Conservation (phyloP, 1,140 invertebrate genomes). For the Drosophila kikkawai region DNA sequence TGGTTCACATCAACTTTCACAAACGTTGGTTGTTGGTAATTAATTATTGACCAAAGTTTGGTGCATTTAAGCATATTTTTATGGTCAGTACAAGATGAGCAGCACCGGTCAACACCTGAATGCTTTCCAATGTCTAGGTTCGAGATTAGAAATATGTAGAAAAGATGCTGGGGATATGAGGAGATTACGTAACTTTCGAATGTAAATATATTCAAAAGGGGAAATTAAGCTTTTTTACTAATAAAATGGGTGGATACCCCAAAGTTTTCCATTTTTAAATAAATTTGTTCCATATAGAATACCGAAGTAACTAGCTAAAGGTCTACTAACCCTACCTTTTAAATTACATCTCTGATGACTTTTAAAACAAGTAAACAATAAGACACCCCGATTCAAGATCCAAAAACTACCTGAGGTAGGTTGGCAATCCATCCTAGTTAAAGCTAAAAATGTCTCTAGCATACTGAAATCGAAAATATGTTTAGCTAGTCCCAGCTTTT, state of each 20-base stretch:
- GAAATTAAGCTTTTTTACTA: too few species aligned
- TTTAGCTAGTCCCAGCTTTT: background rate
- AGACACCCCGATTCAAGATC: background rate
- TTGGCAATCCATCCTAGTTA: too few species aligned
- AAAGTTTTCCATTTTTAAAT: background rate
- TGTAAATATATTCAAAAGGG: background rate
- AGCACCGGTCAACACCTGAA: background rate
- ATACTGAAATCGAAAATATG: background rate
- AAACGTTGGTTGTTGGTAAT: conserved; percentile 60
- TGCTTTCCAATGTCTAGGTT: conserved; percentile 1
- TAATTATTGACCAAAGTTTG: conserved; percentile 69
- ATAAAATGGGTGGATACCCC: background rate
- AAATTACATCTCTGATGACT: background rate
- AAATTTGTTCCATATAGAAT: background rate
- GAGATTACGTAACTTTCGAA: conserved; percentile 1
- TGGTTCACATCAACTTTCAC: conserved; percentile 75
- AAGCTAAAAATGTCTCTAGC: background rate
- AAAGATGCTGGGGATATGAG: background rate
- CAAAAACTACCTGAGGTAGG: background rate
- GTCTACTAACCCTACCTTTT: background rate
- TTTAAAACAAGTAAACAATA: background rate
- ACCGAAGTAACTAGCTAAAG: background rate
- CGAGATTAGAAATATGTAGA: background rate
- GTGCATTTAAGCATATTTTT: conserved; percentile 55
- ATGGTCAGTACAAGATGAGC: conserved; percentile 49